Conservation (phyloP, 2,888 invertebrate genomes). For the Subacronicta megacephala region DNA sequence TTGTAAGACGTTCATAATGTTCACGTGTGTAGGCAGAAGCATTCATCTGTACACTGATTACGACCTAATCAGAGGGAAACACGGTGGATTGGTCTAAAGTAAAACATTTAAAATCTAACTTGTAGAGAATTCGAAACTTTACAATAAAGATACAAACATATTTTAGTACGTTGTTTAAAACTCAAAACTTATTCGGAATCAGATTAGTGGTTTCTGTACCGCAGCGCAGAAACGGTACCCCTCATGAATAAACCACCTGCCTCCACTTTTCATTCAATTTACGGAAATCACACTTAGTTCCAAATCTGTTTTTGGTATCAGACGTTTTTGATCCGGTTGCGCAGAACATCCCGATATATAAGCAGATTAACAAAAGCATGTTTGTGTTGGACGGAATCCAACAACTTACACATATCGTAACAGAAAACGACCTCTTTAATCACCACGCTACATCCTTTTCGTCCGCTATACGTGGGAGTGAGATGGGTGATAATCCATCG, state of each 20-base stretch:
- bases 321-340: conserved; percentile 60
- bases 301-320: conserved; percentile 64
- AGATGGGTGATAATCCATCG: conserved; percentile 70
- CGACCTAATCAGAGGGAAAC: neutral
- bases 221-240: conserved; percentile 46
- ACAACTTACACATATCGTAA: conserved; percentile 67
- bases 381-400: conserved; percentile 62
- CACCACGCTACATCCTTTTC: conserved; percentile 61
- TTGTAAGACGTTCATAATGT: no score
- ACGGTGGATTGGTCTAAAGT: no score
- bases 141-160: neutral
- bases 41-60: neutral
- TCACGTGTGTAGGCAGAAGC: no score
- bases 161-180: conserved; percentile 34
- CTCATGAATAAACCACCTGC: conserved; percentile 68
- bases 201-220: conserved; percentile 59
- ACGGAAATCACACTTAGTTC: conserved; percentile 64
- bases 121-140: neutral
- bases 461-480: conserved; percentile 55
- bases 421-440: conserved; percentile 71
- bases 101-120: no score
- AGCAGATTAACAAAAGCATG: conserved; percentile 68
- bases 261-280: conserved; percentile 66
- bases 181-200: conserved; percentile 58
- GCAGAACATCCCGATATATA: conserved; percentile 59